Evolutionary conservation across 2,113 vertebrate genomes (phyloP).

Genomic region (Eublepharis macularius): DNA sequence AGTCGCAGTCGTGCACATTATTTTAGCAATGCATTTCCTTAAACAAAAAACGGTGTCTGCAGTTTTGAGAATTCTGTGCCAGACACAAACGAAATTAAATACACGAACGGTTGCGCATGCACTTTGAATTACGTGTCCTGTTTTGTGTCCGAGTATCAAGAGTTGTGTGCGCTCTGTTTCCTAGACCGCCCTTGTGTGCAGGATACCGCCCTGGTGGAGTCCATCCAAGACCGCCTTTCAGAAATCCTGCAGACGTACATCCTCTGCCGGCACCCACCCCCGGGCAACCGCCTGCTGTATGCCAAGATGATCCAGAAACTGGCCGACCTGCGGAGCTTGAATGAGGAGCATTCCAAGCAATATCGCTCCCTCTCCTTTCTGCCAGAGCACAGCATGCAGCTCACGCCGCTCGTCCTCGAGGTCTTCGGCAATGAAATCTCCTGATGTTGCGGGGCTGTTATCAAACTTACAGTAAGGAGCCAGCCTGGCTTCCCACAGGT

Average conservation of each 20-base stretch:
- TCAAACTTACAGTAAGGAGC: neutral
- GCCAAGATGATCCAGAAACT: conserved; percentile 99
- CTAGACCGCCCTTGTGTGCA: conserved; percentile 92
- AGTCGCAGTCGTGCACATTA: neutral
- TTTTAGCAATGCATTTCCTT: neutral
- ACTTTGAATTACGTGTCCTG: too few relatives aligned
- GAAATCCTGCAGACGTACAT: conserved; percentile 94
- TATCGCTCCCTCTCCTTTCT: conserved; percentile 93
- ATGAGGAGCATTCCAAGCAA: conserved; percentile 96
- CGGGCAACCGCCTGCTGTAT: conserved; percentile 86
- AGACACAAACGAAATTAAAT: neutral
- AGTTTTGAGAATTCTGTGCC: too few relatives aligned
- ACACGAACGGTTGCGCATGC: neutral
- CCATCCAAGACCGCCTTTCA: conserved; percentile 90
- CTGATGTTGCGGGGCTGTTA: conserved; percentile 49
- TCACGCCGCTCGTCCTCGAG: conserved; percentile 94
- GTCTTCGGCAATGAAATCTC: conserved; percentile 95
- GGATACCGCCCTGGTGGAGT: conserved; percentile 86
- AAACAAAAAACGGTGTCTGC: too few relatives aligned
- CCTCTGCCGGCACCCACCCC: conserved; percentile 83
- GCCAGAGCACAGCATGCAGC: conserved; percentile 92
- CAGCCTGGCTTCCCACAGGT: neutral
- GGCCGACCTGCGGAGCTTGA: conserved; percentile 94
- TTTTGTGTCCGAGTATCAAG: neutral
- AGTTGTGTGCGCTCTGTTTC: neutral